Conservation (phyloP, 2,888 invertebrate genomes). For the Eupeodes luniger region DNA sequence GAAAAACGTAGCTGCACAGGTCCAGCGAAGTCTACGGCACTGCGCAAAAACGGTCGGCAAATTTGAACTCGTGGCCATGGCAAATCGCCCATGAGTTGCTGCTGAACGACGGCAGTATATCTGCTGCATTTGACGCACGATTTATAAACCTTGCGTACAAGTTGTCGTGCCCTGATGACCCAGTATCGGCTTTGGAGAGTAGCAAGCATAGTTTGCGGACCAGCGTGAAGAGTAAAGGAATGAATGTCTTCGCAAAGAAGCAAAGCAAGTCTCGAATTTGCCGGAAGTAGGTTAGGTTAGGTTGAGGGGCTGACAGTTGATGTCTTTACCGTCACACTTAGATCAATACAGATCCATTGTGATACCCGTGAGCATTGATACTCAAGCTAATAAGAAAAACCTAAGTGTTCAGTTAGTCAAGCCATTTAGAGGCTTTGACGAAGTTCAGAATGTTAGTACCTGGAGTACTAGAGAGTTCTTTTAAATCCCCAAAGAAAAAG, state of each 20-base stretch:
- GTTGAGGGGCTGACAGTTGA: no score
- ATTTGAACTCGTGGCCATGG: slow-evolving; percentile 22
- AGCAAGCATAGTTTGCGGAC: slow-evolving; percentile 48
- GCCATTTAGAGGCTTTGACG: no score
- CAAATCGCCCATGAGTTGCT: slow-evolving; percentile 32
- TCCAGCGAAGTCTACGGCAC: slow-evolving; percentile 42
- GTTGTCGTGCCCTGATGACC: slow-evolving; percentile 37
- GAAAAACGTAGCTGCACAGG: slow-evolving; percentile 40
- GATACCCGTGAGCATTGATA: no score
- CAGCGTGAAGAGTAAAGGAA: slow-evolving; percentile 23
- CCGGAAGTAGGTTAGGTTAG: no score
- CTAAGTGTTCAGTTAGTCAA: no score
- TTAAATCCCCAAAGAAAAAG: no score
- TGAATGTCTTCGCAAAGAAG: slow-evolving; percentile 40
- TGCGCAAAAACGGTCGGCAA: slow-evolving; percentile 26
- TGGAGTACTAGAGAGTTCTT: no score
- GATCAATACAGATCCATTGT: no score
- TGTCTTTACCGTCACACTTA: no score
- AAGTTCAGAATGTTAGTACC: no score
- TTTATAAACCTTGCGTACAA: slow-evolving; percentile 30
- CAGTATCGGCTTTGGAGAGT: no score
- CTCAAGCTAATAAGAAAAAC: no score
- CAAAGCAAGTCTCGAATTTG: not conserved
- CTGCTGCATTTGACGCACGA: slow-evolving; percentile 37
- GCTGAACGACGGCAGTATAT: not conserved